These are phyloP conservation scores for Egretta garzetta DNA, from an alignment of 2,113 vertebrate species.

Conservation along the genomic window DNA sequence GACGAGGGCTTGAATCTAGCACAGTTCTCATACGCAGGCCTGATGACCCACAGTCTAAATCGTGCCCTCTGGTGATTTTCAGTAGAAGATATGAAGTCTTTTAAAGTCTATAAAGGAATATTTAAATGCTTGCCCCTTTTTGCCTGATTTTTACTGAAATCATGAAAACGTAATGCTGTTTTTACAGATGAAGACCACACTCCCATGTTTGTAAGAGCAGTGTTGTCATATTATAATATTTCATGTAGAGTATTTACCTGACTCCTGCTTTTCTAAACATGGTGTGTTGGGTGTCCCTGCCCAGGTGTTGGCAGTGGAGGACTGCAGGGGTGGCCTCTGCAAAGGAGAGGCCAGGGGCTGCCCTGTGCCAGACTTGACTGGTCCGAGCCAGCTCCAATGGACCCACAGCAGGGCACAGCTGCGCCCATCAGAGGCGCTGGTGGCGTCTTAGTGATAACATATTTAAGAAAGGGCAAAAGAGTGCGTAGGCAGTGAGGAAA, in stretches of 20 bases:
- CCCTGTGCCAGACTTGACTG: background rate
- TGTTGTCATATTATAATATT: background rate
- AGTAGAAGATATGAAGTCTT: background rate
- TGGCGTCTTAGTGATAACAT: background rate
- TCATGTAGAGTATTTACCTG: background rate
- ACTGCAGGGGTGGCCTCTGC: background rate
- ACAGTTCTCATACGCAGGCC: background rate
- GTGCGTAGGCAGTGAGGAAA: background rate
- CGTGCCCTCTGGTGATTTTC: background rate
- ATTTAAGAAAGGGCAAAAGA: background rate
- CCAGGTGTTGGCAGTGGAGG: background rate
- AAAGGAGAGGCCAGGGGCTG: background rate
- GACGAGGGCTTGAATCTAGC: background rate
- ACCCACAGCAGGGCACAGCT: background rate
- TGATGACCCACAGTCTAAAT: background rate
- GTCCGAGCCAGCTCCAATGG: background rate
- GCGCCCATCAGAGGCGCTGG: background rate
- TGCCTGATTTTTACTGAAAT: background rate
- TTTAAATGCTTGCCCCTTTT: background rate
- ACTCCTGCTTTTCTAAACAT: background rate
- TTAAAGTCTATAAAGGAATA: background rate
- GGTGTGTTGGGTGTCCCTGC: background rate
- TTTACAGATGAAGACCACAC: background rate
- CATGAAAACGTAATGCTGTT: background rate
- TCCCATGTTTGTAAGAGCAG: background rate